These are phyloP conservation scores for Diarsia dahlii DNA, from an alignment of 2,888 invertebrate genomes.

Conservation along the genomic window DNA sequence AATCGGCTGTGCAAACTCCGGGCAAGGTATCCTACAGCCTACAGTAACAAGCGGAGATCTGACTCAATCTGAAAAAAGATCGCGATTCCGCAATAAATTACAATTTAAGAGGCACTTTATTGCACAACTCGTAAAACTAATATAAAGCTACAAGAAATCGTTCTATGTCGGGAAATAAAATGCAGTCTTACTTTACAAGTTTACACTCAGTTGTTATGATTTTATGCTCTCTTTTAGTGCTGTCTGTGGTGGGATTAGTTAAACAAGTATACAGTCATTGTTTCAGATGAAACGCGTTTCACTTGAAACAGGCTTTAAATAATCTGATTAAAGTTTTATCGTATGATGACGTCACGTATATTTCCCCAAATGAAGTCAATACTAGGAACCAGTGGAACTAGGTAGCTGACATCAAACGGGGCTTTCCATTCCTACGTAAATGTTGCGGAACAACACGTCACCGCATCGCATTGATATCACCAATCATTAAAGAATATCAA, in stretches of 20 bases:
- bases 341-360: constrained; percentile 33
- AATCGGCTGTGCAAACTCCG: background rate
- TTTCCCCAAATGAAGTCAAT: constrained; percentile 35
- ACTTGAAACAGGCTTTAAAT: constrained; percentile 33
- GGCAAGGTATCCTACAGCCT: background rate
- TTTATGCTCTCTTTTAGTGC: background rate
- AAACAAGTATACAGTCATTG: constrained; percentile 1
- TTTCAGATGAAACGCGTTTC: constrained; percentile 22
- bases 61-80: constrained; percentile 10
- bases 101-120: constrained; percentile 21
- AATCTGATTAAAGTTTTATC: constrained; percentile 46
- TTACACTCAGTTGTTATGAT: constrained; percentile 1
- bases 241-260: background rate
- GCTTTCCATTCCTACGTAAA: constrained; percentile 11
- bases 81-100: constrained; percentile 27
- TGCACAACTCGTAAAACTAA: constrained; percentile 16
- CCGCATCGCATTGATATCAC: background rate
- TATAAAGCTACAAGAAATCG: constrained; percentile 23
- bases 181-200: background rate
- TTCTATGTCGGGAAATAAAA: constrained; percentile 21
- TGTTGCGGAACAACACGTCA: background rate
- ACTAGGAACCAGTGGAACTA: constrained; percentile 34
- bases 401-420: constrained; percentile 4
- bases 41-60: background rate
- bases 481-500: constrained; percentile 7